Evolutionary conservation across 2,113 vertebrate genomes (phyloP).

Genomic region (Sitta europaea): DNA sequence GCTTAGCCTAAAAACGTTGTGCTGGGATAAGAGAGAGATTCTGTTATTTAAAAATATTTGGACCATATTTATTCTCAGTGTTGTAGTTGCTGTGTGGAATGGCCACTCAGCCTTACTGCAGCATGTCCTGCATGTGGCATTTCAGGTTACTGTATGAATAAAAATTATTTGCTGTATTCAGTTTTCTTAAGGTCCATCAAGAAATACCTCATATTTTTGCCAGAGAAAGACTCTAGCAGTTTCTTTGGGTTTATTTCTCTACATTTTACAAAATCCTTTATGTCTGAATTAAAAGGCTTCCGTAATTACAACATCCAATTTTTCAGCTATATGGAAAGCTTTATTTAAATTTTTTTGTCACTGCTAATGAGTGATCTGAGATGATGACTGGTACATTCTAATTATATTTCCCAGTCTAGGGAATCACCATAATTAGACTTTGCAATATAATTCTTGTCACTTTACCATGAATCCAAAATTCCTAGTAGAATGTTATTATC

Average conservation of each 20-base stretch:
- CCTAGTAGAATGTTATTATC: background rate
- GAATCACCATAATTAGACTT: background rate
- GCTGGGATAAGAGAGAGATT: background rate
- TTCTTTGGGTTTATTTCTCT: background rate
- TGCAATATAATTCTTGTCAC: background rate
- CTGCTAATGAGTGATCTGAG: background rate
- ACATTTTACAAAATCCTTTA: background rate
- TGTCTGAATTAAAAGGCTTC: background rate
- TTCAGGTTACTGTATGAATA: background rate
- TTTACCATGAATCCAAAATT: background rate
- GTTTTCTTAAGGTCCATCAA: background rate
- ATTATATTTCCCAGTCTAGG: background rate
- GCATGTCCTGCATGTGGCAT: rapidly evolving
- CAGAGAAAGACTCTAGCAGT: background rate
- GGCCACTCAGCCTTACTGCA: background rate
- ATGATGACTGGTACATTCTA: background rate
- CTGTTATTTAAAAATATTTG: background rate
- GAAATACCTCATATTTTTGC: background rate
- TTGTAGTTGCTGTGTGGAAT: background rate
- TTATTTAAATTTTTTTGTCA: background rate
- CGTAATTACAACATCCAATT: background rate
- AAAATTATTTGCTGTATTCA: background rate
- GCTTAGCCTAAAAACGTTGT: background rate
- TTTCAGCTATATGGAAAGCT: background rate
- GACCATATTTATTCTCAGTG: background rate